phyloP scores from a whole-genome alignment of 2,888 invertebrate species.

The Fissipunctia ypsillon region DNA sequence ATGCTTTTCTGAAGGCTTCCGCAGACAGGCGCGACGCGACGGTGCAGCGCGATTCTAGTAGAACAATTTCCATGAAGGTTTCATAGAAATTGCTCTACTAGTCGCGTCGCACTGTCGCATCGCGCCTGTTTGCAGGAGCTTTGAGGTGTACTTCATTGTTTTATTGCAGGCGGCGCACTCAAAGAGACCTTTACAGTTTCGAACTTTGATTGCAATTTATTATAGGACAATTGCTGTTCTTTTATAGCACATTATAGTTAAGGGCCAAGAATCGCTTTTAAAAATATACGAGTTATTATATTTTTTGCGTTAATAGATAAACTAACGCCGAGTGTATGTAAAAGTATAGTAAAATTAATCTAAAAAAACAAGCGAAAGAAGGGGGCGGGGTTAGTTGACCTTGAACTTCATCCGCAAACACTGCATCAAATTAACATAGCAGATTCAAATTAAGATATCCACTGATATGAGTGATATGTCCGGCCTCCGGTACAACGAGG shows the following conservation, averaged over 20 bases:
- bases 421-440: not conserved
- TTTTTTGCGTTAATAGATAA: not conserved
- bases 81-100: too few relatives aligned
- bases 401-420: too few relatives aligned
- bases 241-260: not conserved
- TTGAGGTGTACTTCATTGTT: conserved; percentile 11
- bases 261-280: not conserved
- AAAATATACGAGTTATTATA: not conserved
- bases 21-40: too few relatives aligned
- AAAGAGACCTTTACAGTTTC: conserved; percentile 32
- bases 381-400: too few relatives aligned
- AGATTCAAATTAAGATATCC: too few relatives aligned
- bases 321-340: not conserved
- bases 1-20: conserved; percentile 26
- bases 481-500: too few relatives aligned
- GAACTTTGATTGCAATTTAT: conserved; percentile 35
- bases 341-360: not conserved
- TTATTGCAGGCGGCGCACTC: conserved; percentile 8
- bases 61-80: too few relatives aligned
- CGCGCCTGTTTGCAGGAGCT: too few relatives aligned
- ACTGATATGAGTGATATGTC: too few relatives aligned
- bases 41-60: too few relatives aligned
- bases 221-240: not conserved
- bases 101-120: too few relatives aligned
- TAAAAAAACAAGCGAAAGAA: not conserved